Conservation (phyloP, 64 coral and sea anemone species). For the Pocillopora verrucosa region DNA sequence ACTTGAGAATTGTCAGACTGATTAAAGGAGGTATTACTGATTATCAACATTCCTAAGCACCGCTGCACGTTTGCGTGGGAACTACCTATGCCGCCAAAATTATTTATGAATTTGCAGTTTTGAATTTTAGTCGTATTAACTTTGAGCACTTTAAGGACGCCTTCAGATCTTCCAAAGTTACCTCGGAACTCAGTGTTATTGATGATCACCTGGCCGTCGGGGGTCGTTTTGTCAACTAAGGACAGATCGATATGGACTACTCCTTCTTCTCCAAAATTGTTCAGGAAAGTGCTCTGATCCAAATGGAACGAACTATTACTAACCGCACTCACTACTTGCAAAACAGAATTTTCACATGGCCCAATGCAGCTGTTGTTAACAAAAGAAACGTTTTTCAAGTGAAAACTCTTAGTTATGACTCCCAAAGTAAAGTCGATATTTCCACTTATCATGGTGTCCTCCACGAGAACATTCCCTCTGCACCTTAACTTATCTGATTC, state of each 20-base stretch:
- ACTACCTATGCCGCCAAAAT: slow-evolving; percentile 14
- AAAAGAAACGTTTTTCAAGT: not conserved
- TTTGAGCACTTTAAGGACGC: not conserved
- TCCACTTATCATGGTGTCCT: not conserved
- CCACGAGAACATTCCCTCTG: not conserved
- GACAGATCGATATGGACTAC: not conserved
- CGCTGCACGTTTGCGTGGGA: slow-evolving; percentile 11
- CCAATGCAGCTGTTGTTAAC: not conserved
- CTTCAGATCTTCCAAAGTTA: not conserved
- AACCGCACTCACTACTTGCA: not conserved
- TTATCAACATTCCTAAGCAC: not conserved
- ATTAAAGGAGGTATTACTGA: slow-evolving; percentile 1
- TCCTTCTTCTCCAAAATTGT: not conserved
- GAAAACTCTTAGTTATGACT: not conserved
- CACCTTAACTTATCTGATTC: no score
- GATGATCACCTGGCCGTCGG: not conserved
- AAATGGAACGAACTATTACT: not conserved
- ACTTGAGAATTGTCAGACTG: not conserved
- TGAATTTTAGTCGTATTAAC: not conserved
- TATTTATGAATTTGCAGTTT: slow-evolving; percentile 18
- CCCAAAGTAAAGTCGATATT: not conserved
- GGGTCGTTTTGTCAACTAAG: fast-evolving
- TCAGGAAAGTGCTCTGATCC: not conserved
- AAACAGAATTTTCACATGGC: not conserved
- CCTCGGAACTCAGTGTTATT: not conserved